Percentiles rank a stretch among this genome's conserved stretches.
Conservation (phyloP, 2,888 invertebrate species). For the Balanococcus diminutus region DNA sequence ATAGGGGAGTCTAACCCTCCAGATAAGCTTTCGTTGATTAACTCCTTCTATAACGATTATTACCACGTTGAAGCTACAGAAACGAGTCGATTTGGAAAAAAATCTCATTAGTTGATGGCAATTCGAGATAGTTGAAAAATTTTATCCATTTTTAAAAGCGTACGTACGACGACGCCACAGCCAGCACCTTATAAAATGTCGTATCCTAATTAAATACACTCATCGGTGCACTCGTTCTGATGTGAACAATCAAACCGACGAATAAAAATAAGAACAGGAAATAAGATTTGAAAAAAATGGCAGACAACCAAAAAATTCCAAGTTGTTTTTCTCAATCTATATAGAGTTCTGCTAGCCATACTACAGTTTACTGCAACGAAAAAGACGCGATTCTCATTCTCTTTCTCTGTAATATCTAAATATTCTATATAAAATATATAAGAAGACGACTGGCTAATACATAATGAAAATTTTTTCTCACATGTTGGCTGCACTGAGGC, state of each 20-base stretch:
- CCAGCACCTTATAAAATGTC: background rate
- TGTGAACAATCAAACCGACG: background rate
- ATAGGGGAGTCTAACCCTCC: too few relatives aligned
- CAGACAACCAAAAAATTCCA: constrained; percentile 28
- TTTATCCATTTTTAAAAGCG: background rate
- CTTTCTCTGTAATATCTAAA: too few relatives aligned
- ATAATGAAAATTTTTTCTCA: constrained; percentile 14
- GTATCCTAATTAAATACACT: constrained; percentile 7
- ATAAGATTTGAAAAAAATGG: constrained; percentile 14
- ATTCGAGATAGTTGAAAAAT: background rate
- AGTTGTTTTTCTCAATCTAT: background rate
- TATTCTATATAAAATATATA: too few relatives aligned
- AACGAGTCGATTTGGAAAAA: too few relatives aligned
- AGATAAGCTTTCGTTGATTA: too few relatives aligned
- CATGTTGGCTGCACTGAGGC: constrained; percentile 46
- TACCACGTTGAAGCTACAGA: too few relatives aligned
- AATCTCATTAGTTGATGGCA: too few relatives aligned
- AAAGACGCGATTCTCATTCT: background rate
- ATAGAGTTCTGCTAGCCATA: background rate
- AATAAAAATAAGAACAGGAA: constrained; percentile 40
- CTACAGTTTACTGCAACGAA: background rate
- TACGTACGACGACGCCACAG: background rate
- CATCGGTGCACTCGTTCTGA: background rate
- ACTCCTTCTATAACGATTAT: too few relatives aligned
- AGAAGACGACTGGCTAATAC: background rate